These are phyloP conservation scores for Aplocera efformata DNA, from an alignment of 2,888 invertebrate genomes.

Conservation along the genomic window DNA sequence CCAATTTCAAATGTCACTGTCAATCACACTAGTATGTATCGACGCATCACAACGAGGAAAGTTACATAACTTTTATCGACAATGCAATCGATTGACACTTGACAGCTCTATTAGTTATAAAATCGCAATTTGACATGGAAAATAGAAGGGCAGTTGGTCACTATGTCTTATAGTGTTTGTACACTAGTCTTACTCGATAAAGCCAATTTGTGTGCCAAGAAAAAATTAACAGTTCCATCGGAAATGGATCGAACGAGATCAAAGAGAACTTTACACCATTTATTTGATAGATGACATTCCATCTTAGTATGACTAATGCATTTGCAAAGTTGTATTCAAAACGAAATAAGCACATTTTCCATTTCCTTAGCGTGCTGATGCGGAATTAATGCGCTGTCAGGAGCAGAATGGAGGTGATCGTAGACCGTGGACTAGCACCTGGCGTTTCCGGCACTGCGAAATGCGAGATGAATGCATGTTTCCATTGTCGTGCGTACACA, in stretches of 20 bases:
- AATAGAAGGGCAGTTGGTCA: constrained; percentile 18
- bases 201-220: too few relatives aligned
- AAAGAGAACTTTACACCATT: too few relatives aligned
- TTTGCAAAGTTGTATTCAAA: too few relatives aligned
- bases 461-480: constrained; percentile 9
- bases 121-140: constrained; percentile 16
- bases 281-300: too few relatives aligned
- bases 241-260: too few relatives aligned
- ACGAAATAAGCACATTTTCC: constrained; percentile 3
- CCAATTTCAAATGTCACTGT: constrained; percentile 37
- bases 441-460: constrained; percentile 17
- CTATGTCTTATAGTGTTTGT: too few relatives aligned
- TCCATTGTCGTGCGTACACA: constrained; percentile 5
- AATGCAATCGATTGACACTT: constrained; percentile 13
- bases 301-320: too few relatives aligned
- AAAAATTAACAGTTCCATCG: too few relatives aligned
- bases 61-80: constrained; percentile 14
- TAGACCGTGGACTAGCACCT: constrained; percentile 3
- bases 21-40: constrained; percentile 31
- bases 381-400: constrained; percentile 6
- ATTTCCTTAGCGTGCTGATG: constrained; percentile 7
- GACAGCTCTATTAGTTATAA: constrained; percentile 9
- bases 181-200: too few relatives aligned
- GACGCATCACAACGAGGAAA: constrained; percentile 3
- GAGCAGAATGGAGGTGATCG: constrained; percentile 4